Evolutionary conservation across 2,888 invertebrate genomes (phyloP).

Genomic region (Macrosoma leucophasiata): DNA sequence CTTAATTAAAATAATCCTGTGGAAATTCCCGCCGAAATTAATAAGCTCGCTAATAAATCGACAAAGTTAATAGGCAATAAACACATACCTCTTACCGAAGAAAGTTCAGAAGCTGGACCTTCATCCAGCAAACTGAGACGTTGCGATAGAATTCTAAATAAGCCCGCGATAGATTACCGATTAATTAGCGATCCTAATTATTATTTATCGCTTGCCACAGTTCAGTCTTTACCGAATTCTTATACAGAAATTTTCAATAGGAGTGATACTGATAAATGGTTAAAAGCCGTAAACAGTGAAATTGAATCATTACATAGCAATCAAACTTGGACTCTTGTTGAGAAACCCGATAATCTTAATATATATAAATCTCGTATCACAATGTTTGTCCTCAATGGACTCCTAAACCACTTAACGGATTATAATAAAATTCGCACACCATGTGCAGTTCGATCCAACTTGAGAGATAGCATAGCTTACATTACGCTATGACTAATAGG

Average conservation of each 20-base stretch:
- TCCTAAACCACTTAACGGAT: too few species aligned
- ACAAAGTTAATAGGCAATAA: background rate
- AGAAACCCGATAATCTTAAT: conserved; percentile 22
- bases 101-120: too few species aligned
- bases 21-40: conserved; percentile 8
- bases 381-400: too few species aligned
- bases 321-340: conserved; percentile 27
- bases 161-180: conserved; percentile 1
- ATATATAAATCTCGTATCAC: conserved; percentile 29
- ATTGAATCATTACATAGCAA: conserved; percentile 26
- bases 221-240: conserved; percentile 16
- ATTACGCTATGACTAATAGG: too few species aligned
- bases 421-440: too few species aligned
- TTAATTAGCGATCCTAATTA: conserved; percentile 9
- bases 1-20: conserved; percentile 2
- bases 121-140: conserved; percentile 3
- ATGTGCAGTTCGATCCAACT: too few species aligned
- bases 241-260: conserved; percentile 19
- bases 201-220: conserved; percentile 15
- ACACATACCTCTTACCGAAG: background rate
- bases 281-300: conserved; percentile 21
- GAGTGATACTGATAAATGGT: conserved; percentile 22
- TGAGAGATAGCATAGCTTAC: too few species aligned
- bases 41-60: background rate
- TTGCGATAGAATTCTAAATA: conserved; percentile 2